Evolutionary conservation across 2,113 vertebrate genomes (phyloP).

Genomic region (Struthidea cinerea): DNA sequence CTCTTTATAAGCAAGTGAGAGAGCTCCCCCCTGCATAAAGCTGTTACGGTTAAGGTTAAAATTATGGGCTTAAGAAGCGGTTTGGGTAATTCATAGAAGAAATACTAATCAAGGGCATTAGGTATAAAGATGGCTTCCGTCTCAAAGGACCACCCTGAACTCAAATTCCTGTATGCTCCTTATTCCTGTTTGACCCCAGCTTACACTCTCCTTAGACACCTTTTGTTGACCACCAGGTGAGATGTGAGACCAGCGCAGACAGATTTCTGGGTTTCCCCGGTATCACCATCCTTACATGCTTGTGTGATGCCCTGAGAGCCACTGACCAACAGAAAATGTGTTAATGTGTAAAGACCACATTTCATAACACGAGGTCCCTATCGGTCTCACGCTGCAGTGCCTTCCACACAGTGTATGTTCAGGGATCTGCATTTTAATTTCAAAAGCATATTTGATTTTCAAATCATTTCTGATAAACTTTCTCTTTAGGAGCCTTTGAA

Average conservation of each 20-base stretch:
- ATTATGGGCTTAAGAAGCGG: background rate
- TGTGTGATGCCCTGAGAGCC: background rate
- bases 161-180: background rate
- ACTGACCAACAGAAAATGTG: background rate
- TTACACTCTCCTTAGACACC: background rate
- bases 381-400: accelerated
- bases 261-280: background rate
- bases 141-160: background rate
- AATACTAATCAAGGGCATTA: background rate
- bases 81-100: background rate
- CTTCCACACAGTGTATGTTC: background rate
- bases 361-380: background rate
- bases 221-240: background rate
- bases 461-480: background rate
- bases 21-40: background rate
- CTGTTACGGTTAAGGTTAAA: background rate
- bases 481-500: conserved; percentile 38
- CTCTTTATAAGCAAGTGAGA: background rate
- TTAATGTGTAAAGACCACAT: background rate
- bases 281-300: background rate
- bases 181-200: background rate
- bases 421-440: background rate
- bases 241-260: background rate
- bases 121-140: background rate
- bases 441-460: background rate